Evolutionary conservation across 2,888 invertebrate species (phyloP).

Genomic region (Cynaeus angustus): DNA sequence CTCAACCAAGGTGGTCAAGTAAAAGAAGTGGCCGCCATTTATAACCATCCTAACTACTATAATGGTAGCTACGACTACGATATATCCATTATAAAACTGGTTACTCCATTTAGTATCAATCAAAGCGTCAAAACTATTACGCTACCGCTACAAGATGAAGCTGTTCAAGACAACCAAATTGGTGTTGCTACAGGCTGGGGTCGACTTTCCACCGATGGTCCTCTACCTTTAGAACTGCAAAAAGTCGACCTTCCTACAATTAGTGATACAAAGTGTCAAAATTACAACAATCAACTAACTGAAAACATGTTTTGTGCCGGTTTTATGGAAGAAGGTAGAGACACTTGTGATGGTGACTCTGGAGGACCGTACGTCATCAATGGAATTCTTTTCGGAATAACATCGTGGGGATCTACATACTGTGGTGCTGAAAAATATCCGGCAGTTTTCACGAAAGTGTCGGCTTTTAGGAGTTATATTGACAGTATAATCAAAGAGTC

Average conservation of each 20-base stretch:
- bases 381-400: slow-evolving; percentile 50
- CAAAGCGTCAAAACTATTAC: background rate
- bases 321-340: slow-evolving; percentile 56
- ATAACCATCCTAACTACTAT: slow-evolving; percentile 72
- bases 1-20: slow-evolving; percentile 74
- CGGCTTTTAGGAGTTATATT: slow-evolving; percentile 34
- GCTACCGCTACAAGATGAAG: slow-evolving; percentile 51
- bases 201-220: slow-evolving; percentile 43
- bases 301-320: slow-evolving; percentile 60
- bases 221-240: slow-evolving; percentile 30
- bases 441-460: slow-evolving; percentile 51
- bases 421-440: slow-evolving; percentile 45
- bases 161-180: slow-evolving; percentile 68
- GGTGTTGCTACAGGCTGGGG: slow-evolving; percentile 68
- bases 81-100: slow-evolving; percentile 71
- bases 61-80: slow-evolving; percentile 73
- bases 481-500: background rate
- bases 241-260: slow-evolving; percentile 31
- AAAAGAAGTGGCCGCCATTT: slow-evolving; percentile 71
- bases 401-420: slow-evolving; percentile 50
- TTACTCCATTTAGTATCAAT: background rate
- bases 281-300: slow-evolving; percentile 39
- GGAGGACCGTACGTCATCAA: slow-evolving; percentile 69
- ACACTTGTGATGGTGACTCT: slow-evolving; percentile 71
- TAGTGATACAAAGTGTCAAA: background rate